phyloP scores from a whole-genome alignment of 2,888 invertebrate genomes.

The Rhagonycha fulva region DNA sequence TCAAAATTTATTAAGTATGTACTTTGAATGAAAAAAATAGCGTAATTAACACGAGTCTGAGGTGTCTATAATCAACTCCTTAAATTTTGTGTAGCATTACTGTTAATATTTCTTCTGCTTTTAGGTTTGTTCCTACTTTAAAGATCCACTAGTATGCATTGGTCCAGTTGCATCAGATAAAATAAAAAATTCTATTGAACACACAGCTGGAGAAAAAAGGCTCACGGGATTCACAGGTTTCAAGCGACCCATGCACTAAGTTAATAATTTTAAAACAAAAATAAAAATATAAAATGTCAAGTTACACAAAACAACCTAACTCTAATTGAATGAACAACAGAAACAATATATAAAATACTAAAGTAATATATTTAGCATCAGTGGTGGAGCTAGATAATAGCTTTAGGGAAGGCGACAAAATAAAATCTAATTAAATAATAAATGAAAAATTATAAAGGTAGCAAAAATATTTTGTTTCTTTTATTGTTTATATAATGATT shows the following conservation, averaged over 20 bases:
- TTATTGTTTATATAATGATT: no score
- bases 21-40: not conserved
- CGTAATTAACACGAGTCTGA: not conserved
- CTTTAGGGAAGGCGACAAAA: not conserved
- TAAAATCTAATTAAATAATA: not conserved
- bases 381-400: no score
- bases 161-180: conserved; percentile 83
- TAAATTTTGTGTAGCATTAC: not conserved
- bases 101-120: conserved; percentile 5
- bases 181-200: conserved; percentile 70
- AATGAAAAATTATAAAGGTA: conserved; percentile 1
- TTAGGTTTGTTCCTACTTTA: conserved; percentile 89
- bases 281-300: conserved; percentile 19
- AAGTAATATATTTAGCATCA: not conserved
- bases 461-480: not conserved
- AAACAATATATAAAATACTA: not conserved
- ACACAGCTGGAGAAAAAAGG: conserved; percentile 82
- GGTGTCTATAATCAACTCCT: not conserved
- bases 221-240: conserved; percentile 63
- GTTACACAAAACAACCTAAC: conserved; percentile 12
- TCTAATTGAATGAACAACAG: not conserved
- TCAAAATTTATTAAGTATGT: not conserved
- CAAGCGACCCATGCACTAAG: conserved; percentile 56
- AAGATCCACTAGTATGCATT: conserved; percentile 85
- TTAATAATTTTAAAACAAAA: conserved; percentile 5